Evolutionary conservation across 2,113 vertebrate species (phyloP).

Genomic region (Perca flavescens): DNA sequence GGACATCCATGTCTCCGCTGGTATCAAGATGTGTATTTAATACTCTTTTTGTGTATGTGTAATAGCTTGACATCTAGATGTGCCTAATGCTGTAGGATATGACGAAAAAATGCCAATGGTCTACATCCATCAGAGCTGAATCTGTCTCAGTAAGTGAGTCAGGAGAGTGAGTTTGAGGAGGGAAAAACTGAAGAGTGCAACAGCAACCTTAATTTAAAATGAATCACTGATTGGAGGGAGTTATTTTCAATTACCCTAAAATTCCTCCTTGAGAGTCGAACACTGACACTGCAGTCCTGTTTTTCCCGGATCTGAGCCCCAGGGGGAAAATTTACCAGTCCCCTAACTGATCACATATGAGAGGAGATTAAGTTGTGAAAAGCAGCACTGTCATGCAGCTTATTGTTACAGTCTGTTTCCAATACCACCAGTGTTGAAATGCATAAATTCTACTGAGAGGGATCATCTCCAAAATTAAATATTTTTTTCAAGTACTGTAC

Average conservation of each 20-base stretch:
- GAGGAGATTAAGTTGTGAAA: slow-evolving; percentile 1
- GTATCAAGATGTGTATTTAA: not conserved
- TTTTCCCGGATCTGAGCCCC: slow-evolving; percentile 36
- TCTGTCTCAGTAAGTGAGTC: slow-evolving; percentile 45
- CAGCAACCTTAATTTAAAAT: slow-evolving; percentile 35
- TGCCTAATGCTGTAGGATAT: slow-evolving; percentile 27
- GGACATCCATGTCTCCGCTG: not conserved
- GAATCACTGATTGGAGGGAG: slow-evolving; percentile 53
- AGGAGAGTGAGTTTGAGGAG: slow-evolving; percentile 28
- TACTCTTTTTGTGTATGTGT: slow-evolving; percentile 1
- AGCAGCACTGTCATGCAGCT: slow-evolving; percentile 11
- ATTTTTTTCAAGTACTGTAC: not conserved
- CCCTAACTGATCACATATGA: slow-evolving; percentile 31
- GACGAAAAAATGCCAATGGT: slow-evolving; percentile 16
- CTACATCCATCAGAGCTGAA: slow-evolving; percentile 15
- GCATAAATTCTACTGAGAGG: not conserved
- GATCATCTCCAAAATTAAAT: not conserved
- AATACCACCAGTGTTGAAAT: not conserved
- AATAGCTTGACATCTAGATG: not conserved
- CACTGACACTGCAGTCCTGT: slow-evolving; percentile 12
- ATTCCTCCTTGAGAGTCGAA: slow-evolving; percentile 46
- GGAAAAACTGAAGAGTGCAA: slow-evolving; percentile 46
- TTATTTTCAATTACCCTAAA: slow-evolving; percentile 54
- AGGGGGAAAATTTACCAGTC: slow-evolving; percentile 19
- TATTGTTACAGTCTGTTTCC: not conserved